Evolutionary conservation across 2,113 vertebrate species (phyloP).

Genomic region (Herpetotheres cachinnans): DNA sequence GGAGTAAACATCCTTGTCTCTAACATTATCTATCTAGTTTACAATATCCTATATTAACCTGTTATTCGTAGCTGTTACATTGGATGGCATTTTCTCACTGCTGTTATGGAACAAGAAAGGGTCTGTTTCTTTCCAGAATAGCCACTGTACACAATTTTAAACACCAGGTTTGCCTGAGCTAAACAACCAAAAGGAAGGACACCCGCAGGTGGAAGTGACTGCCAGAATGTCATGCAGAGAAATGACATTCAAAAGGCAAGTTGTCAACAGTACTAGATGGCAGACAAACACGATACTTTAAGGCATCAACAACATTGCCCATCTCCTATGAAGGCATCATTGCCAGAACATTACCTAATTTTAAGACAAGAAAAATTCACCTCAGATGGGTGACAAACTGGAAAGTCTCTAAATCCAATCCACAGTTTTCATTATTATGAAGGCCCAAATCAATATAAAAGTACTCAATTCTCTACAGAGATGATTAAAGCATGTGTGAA

Average conservation of each 20-base stretch:
- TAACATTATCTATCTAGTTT: background rate
- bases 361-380: background rate
- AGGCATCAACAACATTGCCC: background rate
- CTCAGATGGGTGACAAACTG: background rate
- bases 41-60: background rate
- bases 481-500: background rate
- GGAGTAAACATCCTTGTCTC: background rate
- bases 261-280: slow-evolving; percentile 13
- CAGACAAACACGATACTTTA: background rate
- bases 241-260: slow-evolving; percentile 50
- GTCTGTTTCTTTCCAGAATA: background rate
- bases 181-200: slow-evolving; percentile 37
- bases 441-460: background rate
- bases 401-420: background rate
- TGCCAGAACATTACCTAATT: slow-evolving; percentile 39
- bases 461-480: background rate
- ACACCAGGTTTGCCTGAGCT: background rate
- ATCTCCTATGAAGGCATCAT: background rate
- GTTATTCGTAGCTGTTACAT: background rate
- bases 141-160: background rate
- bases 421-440: rapidly evolving
- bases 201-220: slow-evolving; percentile 23
- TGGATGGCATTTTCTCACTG: background rate
- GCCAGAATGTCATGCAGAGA: slow-evolving; percentile 51
- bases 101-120: background rate